Evolutionary conservation across 2,888 invertebrate genomes (phyloP), one percentile per base, ranked within the genome.

Genomic region (Marronus borbonicus): DNA sequence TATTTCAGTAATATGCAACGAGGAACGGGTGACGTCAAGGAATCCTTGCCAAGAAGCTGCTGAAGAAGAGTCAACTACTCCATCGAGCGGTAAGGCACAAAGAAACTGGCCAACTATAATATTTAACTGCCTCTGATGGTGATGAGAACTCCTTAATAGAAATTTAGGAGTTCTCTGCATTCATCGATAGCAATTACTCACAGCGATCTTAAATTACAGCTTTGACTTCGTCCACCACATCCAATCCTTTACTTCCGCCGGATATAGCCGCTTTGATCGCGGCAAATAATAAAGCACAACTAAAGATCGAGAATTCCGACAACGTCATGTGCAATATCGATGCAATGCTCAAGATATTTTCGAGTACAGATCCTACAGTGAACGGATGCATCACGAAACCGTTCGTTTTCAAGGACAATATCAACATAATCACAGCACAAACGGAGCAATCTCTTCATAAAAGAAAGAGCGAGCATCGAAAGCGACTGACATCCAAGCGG

Each of bases 321-420:
- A 44, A 78, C n/a, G 50, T 78, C 4, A 78, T 78, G 5, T 76
- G 69, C 49, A 66, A 78, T 44, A 78, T 78, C 28, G 78, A 78
- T n/a, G 17, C 10, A 17, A 52, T 78, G 49, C 44, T 78, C n/a
- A 50, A 78, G 2, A 78, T 78, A 60, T 78, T 78, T 28, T 78
- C 77, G 3, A 44, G 74, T 14, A 70, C 72, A 14, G 72, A 70
- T 28, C 14, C 64, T 5, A 7, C 65, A 4, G 3, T 52, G 44
- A 74, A 60, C 4, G 60, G n/a, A 17, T 52, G 7, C 12, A 39
- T 31, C 10, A 8, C 12, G 8, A 2, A 44, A 8, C 44, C 44
- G 10, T 44, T 10, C 36, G 24, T 20, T 8, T 58, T 28, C 3
- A 31, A 70, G 17, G 44, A 44, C 44, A 31, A 24, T 24, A 1